These are phyloP conservation scores for Lithophane leautieri DNA, from an alignment of 2,888 invertebrate species.

Conservation along the genomic window DNA sequence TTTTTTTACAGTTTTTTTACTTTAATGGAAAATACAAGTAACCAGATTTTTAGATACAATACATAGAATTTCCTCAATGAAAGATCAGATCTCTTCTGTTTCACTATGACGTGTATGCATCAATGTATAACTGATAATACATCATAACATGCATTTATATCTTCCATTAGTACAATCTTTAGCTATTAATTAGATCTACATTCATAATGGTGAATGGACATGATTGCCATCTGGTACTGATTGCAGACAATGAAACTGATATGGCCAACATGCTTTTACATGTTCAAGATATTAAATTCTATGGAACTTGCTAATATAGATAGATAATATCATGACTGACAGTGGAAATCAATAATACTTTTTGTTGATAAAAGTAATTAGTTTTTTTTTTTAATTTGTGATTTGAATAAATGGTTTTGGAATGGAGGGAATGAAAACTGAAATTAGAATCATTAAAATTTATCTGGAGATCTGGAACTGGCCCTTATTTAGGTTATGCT, in stretches of 20 bases:
- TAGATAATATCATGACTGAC: constrained; percentile 12
- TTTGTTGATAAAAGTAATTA: constrained; percentile 15
- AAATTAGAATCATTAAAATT: background rate
- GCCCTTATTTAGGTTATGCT: background rate
- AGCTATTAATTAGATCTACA: constrained; percentile 28
- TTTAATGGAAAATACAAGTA: background rate
- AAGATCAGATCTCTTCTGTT: background rate
- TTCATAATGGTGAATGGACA: constrained; percentile 64
- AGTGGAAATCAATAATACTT: constrained; percentile 28
- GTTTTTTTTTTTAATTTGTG: background rate
- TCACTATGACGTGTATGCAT: background rate
- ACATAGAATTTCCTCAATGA: constrained; percentile 8
- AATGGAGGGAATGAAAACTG: background rate
- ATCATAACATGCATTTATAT: background rate
- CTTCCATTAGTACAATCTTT: constrained; percentile 33
- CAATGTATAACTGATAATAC: constrained; percentile 9
- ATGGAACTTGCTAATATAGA: constrained; percentile 11
- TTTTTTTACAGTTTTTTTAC: too few relatives aligned
- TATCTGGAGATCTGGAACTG: background rate
- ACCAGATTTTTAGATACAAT: background rate
- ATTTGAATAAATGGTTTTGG: background rate
- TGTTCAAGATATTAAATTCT: constrained; percentile 29
- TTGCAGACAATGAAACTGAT: constrained; percentile 50
- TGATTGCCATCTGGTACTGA: constrained; percentile 56
- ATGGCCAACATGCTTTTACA: constrained; percentile 8